Evolutionary conservation across 2,113 vertebrate genomes (phyloP).

Genomic region (Lota lota): DNA sequence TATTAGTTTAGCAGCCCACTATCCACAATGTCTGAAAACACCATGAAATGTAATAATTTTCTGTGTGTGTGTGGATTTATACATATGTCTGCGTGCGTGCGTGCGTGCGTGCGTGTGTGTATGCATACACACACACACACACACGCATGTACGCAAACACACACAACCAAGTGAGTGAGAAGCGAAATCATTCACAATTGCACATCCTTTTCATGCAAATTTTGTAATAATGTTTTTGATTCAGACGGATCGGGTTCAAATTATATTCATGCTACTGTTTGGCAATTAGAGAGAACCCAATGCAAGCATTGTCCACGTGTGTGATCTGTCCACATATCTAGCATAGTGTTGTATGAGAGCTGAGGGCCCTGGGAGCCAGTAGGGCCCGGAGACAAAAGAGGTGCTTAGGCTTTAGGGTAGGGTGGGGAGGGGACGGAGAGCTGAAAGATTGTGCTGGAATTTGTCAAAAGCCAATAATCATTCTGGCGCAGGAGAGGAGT

Average conservation of each 20-base stretch:
- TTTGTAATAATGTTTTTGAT: constrained; percentile 42
- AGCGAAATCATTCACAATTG: constrained; percentile 23
- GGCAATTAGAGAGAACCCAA: constrained; percentile 31
- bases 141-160: no score
- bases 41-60: constrained; percentile 52
- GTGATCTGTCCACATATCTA: no score
- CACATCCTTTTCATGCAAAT: constrained; percentile 62
- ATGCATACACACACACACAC: not conserved
- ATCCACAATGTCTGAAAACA: constrained; percentile 55
- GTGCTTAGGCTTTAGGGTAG: constrained; percentile 1
- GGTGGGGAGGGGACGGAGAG: not conserved
- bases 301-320: constrained; percentile 23
- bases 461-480: constrained; percentile 78
- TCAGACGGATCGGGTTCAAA: constrained; percentile 47
- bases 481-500: constrained; percentile 57
- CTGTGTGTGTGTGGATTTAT: constrained; percentile 7
- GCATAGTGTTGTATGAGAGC: no score
- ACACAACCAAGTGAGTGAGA: constrained; percentile 6
- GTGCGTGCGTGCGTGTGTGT: constrained; percentile 4
- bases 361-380: no score
- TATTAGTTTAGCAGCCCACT: constrained; percentile 59
- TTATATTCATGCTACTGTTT: constrained; percentile 41
- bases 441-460: constrained; percentile 64
- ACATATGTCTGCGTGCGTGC: constrained; percentile 2
- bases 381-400: constrained; percentile 42